A percentile compares a stretch with the other conserved stretches of the same genome.
These are phyloP conservation scores for Bubo blakistoni DNA, from an alignment of 2,113 vertebrate species.

Conservation along the genomic window DNA sequence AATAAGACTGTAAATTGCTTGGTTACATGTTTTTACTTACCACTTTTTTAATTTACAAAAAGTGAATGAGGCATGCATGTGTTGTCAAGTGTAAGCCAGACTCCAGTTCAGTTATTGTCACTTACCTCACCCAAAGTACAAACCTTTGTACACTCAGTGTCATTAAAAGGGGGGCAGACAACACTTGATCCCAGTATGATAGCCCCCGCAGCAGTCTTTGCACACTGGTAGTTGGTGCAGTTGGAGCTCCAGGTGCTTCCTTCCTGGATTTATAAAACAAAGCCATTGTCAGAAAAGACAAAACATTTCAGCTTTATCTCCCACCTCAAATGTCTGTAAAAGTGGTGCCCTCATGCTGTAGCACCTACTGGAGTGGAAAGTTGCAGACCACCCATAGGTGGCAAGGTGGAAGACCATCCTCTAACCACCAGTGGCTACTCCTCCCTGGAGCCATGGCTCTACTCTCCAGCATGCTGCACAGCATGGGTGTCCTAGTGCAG, in stretches of 20 bases:
- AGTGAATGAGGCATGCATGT: not conserved
- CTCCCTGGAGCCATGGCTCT: not conserved
- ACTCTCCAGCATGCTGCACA: not conserved
- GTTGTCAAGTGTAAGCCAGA: not conserved
- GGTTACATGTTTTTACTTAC: not conserved
- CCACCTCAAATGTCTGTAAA: not conserved
- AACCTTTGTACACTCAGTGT: conserved; percentile 95
- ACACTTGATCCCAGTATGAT: conserved; percentile 84
- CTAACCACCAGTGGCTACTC: not conserved
- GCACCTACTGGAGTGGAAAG: not conserved
- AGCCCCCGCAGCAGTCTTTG: conserved; percentile 83
- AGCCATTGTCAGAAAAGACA: not conserved
- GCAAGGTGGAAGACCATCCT: not conserved
- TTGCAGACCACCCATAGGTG: accelerated
- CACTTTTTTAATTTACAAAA: not conserved
- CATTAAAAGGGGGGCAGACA: conserved; percentile 94
- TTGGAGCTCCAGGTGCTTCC: conserved; percentile 92
- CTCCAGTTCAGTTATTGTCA: not conserved
- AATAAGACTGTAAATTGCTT: not conserved
- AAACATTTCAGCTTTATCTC: not conserved
- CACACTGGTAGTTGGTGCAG: conserved; percentile 89
- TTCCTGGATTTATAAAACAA: conserved; percentile 72
- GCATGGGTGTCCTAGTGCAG: not conserved
- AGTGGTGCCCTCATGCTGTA: not conserved
- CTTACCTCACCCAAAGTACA: conserved; percentile 62